Percentiles rank a stretch among this genome's conserved stretches.
Evolutionary conservation across 2,888 invertebrate genomes (phyloP).

Genomic region (Ormyrus thymus): DNA sequence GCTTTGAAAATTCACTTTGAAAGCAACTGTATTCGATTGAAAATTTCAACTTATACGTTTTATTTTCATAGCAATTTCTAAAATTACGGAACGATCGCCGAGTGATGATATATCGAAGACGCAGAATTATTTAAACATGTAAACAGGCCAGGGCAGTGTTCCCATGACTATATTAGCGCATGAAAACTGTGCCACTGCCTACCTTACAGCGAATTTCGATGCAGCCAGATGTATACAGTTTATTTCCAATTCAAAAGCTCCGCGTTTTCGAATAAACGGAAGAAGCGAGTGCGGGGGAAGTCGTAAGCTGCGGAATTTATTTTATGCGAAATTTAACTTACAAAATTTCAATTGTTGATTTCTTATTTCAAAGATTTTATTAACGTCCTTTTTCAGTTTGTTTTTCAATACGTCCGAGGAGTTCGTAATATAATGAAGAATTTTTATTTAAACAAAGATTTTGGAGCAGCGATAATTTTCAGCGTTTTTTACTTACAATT

Average conservation of each 20-base stretch:
- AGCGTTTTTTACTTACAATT: too few relatives aligned
- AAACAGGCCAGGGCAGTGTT: slow-evolving; percentile 16
- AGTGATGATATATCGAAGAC: not conserved
- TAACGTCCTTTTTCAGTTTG: too few relatives aligned
- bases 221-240: not conserved
- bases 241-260: slow-evolving; percentile 25
- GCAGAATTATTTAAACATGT: not conserved
- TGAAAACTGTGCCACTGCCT: slow-evolving; percentile 34
- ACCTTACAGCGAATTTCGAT: slow-evolving; percentile 6
- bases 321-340: slow-evolving; percentile 17
- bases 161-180: slow-evolving; percentile 14
- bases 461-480: too few relatives aligned
- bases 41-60: not conserved
- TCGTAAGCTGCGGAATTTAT: slow-evolving; percentile 16
- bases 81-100: not conserved
- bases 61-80: slow-evolving; percentile 28
- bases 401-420: too few relatives aligned
- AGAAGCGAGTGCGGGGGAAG: not conserved
- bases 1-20: too few relatives aligned
- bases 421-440: too few relatives aligned
- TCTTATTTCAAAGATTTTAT: too few relatives aligned
- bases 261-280: slow-evolving; percentile 2
- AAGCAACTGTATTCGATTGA: too few relatives aligned
- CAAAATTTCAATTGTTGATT: too few relatives aligned
- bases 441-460: too few relatives aligned